phyloP scores from a whole-genome alignment of 1,140 invertebrate species.

The Cotesia vestalis region DNA sequence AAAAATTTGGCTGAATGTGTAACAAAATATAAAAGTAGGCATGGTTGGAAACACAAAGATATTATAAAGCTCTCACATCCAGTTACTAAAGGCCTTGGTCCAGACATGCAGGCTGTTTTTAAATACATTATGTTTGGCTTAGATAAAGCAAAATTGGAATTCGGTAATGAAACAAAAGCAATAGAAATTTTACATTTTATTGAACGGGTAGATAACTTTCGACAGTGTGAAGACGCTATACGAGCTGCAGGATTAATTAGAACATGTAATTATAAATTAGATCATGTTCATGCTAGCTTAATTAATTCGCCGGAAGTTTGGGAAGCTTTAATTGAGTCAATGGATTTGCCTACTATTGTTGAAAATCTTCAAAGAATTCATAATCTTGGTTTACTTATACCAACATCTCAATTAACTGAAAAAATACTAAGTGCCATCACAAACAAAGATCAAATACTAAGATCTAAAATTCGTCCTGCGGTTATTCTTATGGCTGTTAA shows the following conservation, averaged over 20 bases:
- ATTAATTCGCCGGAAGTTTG: conserved; percentile 74
- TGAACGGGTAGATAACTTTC: conserved; percentile 69
- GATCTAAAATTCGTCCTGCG: conserved; percentile 69
- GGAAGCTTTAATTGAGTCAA: conserved; percentile 69
- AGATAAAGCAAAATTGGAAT: conserved; percentile 63
- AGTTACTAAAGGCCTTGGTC: conserved; percentile 8
- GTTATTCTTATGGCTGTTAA: conserved; percentile 68
- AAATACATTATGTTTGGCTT: conserved; percentile 68
- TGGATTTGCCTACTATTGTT: conserved; percentile 69
- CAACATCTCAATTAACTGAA: conserved; percentile 53
- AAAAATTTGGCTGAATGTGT: conserved; percentile 71
- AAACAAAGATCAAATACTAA: conserved; percentile 59
- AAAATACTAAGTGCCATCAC: conserved; percentile 62
- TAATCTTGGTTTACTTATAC: conserved; percentile 69
- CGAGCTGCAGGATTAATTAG: conserved; percentile 66
- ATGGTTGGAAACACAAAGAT: conserved; percentile 76
- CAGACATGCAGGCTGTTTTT: conserved; percentile 58
- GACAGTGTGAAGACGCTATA: conserved; percentile 68
- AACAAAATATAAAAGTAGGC: conserved; percentile 70
- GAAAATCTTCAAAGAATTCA: conserved; percentile 73
- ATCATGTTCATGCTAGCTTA: conserved; percentile 74
- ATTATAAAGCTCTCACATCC: conserved; percentile 73
- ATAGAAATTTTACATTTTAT: conserved; percentile 68
- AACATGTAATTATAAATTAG: conserved; percentile 66
- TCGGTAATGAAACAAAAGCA: conserved; percentile 56